Conservation (phyloP, 2,797 vertebrate species). For the Coluber constrictor region DNA sequence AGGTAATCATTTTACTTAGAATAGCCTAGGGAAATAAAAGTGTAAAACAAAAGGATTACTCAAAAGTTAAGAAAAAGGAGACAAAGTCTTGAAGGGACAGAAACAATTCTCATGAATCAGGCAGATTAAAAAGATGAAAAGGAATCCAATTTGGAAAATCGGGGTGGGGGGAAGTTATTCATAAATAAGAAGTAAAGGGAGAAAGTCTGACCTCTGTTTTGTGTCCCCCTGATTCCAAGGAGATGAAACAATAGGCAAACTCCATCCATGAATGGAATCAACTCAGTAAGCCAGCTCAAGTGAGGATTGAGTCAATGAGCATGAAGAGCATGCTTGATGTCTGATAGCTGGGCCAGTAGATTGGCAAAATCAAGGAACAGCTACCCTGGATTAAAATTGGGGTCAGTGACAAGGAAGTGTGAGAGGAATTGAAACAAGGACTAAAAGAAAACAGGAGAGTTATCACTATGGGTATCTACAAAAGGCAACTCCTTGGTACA, state of each 20-base stretch:
- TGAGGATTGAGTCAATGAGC: neutral
- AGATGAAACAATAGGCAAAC: neutral
- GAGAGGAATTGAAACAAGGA: neutral
- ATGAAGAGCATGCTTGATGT: neutral
- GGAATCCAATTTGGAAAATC: neutral
- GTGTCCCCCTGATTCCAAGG: neutral
- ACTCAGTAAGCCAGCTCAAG: neutral
- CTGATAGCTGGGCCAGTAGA: neutral
- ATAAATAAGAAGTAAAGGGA: neutral
- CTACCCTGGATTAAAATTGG: neutral
- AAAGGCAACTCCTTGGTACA: neutral
- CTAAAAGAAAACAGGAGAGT: neutral
- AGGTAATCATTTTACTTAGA: neutral
- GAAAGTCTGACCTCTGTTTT: neutral
- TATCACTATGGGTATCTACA: neutral
- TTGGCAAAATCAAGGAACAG: neutral
- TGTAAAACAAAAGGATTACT: neutral
- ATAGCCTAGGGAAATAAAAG: neutral
- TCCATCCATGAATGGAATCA: neutral
- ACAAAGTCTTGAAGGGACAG: neutral
- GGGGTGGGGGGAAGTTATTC: neutral
- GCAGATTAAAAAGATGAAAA: neutral
- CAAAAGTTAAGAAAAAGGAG: neutral
- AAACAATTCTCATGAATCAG: neutral
- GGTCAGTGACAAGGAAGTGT: neutral